Conservation (phyloP, 2,888 invertebrate genomes). For the Ptilodon capucinus region DNA sequence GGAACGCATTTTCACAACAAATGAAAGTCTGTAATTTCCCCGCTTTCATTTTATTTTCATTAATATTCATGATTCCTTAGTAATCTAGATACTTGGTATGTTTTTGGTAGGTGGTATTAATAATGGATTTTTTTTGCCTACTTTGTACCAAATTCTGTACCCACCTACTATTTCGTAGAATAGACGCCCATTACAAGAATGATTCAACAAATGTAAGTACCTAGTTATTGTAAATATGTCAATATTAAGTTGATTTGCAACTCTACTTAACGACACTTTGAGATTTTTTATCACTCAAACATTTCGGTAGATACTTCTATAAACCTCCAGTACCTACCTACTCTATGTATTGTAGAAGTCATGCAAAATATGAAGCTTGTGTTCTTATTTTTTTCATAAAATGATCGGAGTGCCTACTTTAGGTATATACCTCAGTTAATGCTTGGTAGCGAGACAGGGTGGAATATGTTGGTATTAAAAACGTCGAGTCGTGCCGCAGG, state of each 20-base stretch:
- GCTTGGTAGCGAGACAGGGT: constrained; percentile 28
- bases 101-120: neutral
- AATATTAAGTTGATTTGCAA: too few species aligned
- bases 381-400: constrained; percentile 30
- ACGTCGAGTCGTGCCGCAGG: constrained; percentile 45
- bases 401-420: constrained; percentile 34
- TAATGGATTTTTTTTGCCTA: too few species aligned
- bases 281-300: too few species aligned
- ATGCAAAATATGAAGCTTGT: constrained; percentile 10
- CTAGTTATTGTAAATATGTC: too few species aligned
- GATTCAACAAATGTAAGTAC: too few species aligned
- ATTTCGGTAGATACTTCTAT: too few species aligned
- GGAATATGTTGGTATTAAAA: constrained; percentile 46
- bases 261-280: too few species aligned
- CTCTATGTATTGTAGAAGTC: too few species aligned
- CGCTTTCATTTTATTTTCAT: neutral
- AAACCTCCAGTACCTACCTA: too few species aligned
- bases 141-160: neutral
- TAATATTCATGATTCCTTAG: neutral
- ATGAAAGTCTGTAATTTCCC: neutral
- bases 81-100: neutral
- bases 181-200: too few species aligned
- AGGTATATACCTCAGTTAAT: constrained; percentile 33
- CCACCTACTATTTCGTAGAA: too few species aligned
- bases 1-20: neutral